Evolutionary conservation across 2,113 vertebrate species (phyloP).

Genomic region (Cnemophilus loriae): DNA sequence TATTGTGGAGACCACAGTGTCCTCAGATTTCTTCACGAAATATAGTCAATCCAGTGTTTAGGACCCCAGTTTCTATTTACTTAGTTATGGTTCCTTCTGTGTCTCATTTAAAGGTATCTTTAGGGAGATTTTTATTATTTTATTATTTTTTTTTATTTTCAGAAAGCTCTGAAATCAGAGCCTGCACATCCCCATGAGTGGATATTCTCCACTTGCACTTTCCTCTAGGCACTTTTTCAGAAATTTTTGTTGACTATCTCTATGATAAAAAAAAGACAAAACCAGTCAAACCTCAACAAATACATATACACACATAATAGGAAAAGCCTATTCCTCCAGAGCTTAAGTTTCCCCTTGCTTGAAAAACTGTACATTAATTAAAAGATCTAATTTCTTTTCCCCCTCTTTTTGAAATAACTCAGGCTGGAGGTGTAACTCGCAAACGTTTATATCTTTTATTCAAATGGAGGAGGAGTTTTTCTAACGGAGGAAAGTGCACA

Average conservation of each 20-base stretch:
- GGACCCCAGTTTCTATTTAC: not conserved
- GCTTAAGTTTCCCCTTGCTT: not conserved
- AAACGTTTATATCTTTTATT: not conserved
- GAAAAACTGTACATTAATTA: not conserved
- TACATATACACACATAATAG: not conserved
- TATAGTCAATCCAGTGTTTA: rapidly evolving
- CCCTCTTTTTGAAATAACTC: not conserved
- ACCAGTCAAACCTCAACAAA: not conserved
- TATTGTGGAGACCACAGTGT: not conserved
- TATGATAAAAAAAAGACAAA: not conserved
- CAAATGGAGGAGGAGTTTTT: not conserved
- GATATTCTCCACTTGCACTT: not conserved
- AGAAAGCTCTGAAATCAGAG: not conserved
- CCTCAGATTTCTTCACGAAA: not conserved
- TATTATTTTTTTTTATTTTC: not conserved
- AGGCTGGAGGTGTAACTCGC: not conserved
- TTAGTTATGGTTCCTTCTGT: not conserved
- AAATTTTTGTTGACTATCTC: not conserved
- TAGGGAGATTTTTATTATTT: not conserved
- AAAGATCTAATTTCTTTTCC: not conserved
- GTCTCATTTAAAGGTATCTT: not conserved
- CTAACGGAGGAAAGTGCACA: not conserved
- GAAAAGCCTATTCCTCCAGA: not conserved
- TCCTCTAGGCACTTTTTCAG: not conserved
- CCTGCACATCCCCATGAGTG: not conserved